Evolutionary conservation across 2,888 invertebrate genomes (phyloP).

Genomic region (Nineta flava): DNA sequence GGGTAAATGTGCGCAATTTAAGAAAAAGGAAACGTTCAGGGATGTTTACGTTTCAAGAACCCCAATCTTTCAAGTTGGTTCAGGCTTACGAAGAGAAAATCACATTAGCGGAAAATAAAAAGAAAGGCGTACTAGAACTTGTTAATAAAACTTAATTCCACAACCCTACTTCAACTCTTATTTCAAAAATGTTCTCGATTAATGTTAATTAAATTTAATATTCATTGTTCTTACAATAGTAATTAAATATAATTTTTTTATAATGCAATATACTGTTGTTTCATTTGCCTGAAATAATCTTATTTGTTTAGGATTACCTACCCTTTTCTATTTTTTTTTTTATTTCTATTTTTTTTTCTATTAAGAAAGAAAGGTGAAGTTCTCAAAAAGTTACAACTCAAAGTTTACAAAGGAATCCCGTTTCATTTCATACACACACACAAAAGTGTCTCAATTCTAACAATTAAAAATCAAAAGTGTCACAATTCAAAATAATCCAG

Average conservation of each 20-base stretch:
- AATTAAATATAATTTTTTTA: background rate
- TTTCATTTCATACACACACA: background rate
- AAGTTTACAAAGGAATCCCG: background rate
- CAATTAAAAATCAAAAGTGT: background rate
- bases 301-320: no score
- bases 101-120: background rate
- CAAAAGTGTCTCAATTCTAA: background rate
- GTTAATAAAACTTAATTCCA: background rate
- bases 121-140: background rate
- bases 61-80: no score
- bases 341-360: no score
- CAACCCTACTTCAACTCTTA: background rate
- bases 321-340: no score
- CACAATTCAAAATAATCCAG: background rate
- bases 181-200: constrained; percentile 1
- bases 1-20: background rate
- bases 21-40: no score
- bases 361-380: no score
- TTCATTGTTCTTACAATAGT: no score
- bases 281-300: background rate
- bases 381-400: background rate
- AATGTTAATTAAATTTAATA: background rate
- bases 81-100: background rate
- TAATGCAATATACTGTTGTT: background rate
- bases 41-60: no score